Conservation (phyloP, 2,888 invertebrate genomes). For the Cantharis lateralis region DNA sequence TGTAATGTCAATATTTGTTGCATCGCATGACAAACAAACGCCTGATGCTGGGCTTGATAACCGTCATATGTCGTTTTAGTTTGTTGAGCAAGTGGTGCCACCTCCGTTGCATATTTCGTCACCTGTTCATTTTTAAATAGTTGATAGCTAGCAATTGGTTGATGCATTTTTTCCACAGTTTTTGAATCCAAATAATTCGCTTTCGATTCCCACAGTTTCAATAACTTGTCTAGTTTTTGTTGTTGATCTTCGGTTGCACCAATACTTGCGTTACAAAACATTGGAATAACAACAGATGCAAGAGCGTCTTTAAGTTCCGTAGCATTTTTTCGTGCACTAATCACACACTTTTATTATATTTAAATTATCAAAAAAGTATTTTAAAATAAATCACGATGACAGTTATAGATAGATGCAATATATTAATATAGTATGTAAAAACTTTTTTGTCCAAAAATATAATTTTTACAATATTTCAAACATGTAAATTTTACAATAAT, state of each 20-base stretch:
- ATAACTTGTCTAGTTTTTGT: slow-evolving; percentile 88
- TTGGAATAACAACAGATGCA: slow-evolving; percentile 94
- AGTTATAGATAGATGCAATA: slow-evolving; percentile 6
- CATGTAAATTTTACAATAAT: too few relatives aligned
- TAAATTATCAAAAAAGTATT: slow-evolving; percentile 6
- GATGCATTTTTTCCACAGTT: slow-evolving; percentile 85
- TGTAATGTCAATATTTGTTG: slow-evolving; percentile 86
- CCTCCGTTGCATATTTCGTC: slow-evolving; percentile 75
- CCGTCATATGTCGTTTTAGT: slow-evolving; percentile 85
- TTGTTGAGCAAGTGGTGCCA: slow-evolving; percentile 75
- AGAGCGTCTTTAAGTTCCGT: slow-evolving; percentile 91
- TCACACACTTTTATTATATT: slow-evolving; percentile 18
- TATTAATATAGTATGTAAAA: neutral
- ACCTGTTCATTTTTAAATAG: slow-evolving; percentile 86
- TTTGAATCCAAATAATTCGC: slow-evolving; percentile 83
- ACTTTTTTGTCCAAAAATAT: neutral
- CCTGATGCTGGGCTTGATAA: slow-evolving; percentile 84
- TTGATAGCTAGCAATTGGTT: slow-evolving; percentile 85
- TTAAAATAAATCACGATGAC: neutral
- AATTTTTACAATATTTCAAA: neutral
- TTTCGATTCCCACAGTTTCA: slow-evolving; percentile 97
- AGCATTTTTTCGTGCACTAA: slow-evolving; percentile 93
- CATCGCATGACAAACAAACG: slow-evolving; percentile 89
- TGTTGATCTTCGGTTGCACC: slow-evolving; percentile 87
- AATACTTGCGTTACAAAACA: slow-evolving; percentile 94